Conservation (phyloP, 2,888 invertebrate genomes). For the Tricholauxania praeusta region DNA sequence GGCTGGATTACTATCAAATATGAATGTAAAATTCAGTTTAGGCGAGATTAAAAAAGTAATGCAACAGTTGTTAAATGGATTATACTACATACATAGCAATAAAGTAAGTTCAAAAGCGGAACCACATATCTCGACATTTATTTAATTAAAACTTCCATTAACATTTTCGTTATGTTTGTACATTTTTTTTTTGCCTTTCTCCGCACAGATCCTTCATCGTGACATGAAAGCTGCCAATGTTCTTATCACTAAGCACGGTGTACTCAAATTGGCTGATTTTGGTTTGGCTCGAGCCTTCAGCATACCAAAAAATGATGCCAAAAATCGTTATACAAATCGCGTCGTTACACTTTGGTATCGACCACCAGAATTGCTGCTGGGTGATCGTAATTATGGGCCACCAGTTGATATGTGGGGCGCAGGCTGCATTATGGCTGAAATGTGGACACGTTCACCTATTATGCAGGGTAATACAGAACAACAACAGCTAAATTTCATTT, state of each 20-base stretch:
- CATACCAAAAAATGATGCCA: slow-evolving; percentile 85
- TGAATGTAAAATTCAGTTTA: slow-evolving; percentile 94
- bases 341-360: slow-evolving; percentile 98
- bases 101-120: slow-evolving; percentile 71
- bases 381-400: slow-evolving; percentile 95
- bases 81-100: slow-evolving; percentile 97
- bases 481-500: slow-evolving; percentile 93
- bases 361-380: slow-evolving; percentile 72
- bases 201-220: slow-evolving; percentile 80
- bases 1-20: slow-evolving; percentile 94
- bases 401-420: slow-evolving; percentile 98
- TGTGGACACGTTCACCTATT: slow-evolving; percentile 97
- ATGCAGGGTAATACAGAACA: slow-evolving; percentile 98
- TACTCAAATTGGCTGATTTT: slow-evolving; percentile 96
- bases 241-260: slow-evolving; percentile 93
- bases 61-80: slow-evolving; percentile 85
- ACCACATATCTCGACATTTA: slow-evolving; percentile 13
- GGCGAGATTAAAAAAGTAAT: slow-evolving; percentile 97
- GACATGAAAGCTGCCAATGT: slow-evolving; percentile 99
- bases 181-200: neutral
- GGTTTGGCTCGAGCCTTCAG: slow-evolving; percentile 96
- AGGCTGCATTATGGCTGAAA: slow-evolving; percentile 99
- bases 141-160: neutral
- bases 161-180: neutral
- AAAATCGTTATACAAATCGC: slow-evolving; percentile 94